Evolutionary conservation across 2,113 vertebrate genomes (phyloP), one percentile per base, ranked within the genome.

Genomic region (Nesospiza acunhae): DNA sequence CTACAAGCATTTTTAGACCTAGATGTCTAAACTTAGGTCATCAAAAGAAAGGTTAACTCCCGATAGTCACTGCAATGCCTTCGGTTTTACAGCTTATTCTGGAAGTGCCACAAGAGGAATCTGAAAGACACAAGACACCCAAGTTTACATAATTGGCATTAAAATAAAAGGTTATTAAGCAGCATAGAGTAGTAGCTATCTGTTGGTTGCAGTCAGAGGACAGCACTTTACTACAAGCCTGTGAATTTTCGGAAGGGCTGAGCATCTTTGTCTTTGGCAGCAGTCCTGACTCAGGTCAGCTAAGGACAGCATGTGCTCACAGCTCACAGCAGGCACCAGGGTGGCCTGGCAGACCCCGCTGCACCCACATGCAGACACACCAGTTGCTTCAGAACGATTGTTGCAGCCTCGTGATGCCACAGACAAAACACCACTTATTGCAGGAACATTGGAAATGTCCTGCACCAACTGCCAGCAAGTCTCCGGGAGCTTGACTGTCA

Each of bases 101-200:
- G 90, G 68, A 96, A 96, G 87, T 75, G 95, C 87, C 88, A 64
- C 69, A 17, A 85, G 69, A 86, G 37, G 90, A 77, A 96, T 83
- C 97, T 97, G 95, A 93, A 97, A 97, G 77, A 96, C 13, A 93
- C 15, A 96, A 96, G 73, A 92, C 68, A 91, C 28, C 49, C 46
- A 49, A 58, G 35, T 96, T 96, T 75, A 94, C 5, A 19, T 5
- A 15, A 75, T 1, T 47, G 52, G 66, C 44, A 64, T 80, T n/a
- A 78, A 81, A 84, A 77, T 3, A 39, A 53, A 74, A 94, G 41
- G 15, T 63, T 14, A 42, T 22, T 62, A 12, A 58, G 30, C 50
- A 67, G 44, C 41, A 39, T 19, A 46, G 8, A 68, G 20, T 4
- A 70, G 67, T 1, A 59, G 49, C n/a, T 46, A 18, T 33, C 30